Conservation (phyloP, 2,888 invertebrate genomes). For the Trissoscelio sp. region DNA sequence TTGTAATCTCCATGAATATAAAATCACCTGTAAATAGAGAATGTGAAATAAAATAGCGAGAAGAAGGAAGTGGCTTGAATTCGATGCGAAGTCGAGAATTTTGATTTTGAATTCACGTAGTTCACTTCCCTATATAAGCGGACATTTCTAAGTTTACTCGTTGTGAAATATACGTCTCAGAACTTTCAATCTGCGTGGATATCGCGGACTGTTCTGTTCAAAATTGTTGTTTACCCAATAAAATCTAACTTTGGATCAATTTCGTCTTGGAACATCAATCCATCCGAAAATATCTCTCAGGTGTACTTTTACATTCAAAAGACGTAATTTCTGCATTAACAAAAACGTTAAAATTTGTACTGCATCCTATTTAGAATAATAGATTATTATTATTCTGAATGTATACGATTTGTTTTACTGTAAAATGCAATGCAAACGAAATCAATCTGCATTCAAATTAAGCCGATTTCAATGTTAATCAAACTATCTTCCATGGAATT, state of each 20-base stretch:
- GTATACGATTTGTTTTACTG: conserved; percentile 2
- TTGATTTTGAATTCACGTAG: conserved; percentile 35
- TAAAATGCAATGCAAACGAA: conserved; percentile 37
- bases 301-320: not conserved
- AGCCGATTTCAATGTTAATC: conserved; percentile 57
- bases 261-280: conserved; percentile 3
- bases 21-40: not conserved
- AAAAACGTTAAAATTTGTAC: no score
- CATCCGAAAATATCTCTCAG: not conserved
- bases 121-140: conserved; percentile 32
- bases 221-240: conserved; percentile 49
- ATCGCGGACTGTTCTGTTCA: conserved; percentile 5
- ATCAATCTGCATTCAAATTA: conserved; percentile 54
- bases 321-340: not conserved
- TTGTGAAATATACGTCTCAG: conserved; percentile 35
- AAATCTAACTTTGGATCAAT: conserved; percentile 27
- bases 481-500: conserved; percentile 47
- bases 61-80: not conserved
- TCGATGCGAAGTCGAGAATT: conserved; percentile 15
- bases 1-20: conserved; percentile 1
- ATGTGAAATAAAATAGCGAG: conserved; percentile 13
- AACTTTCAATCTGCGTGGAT: conserved; percentile 33
- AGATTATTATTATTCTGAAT: no score
- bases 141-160: conserved; percentile 39
- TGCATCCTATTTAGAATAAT: no score